phyloP scores from a whole-genome alignment of 2,888 invertebrate genomes.

The Eupeodes luniger region DNA sequence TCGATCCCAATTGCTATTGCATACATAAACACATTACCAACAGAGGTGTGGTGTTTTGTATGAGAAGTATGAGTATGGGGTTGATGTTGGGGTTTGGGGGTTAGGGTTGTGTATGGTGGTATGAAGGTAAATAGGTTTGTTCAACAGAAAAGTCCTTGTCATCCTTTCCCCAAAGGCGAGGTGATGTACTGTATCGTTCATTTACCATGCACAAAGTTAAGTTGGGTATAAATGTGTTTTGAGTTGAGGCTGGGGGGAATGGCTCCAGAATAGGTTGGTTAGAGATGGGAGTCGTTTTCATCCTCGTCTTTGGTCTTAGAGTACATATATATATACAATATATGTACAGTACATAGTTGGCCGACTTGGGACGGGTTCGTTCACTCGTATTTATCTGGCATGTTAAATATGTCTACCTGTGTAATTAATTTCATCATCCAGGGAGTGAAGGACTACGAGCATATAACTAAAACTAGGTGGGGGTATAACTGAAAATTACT shows the following conservation, averaged over 20 bases:
- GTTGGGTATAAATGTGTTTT: conserved; percentile 12
- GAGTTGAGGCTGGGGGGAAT: no score
- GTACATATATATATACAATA: no score
- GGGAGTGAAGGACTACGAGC: not conserved
- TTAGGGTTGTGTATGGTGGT: not conserved
- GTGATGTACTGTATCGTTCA: conserved; percentile 33
- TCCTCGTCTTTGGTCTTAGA: not conserved
- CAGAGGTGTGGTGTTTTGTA: conserved; percentile 6
- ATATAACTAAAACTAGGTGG: not conserved
- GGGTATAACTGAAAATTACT: not conserved
- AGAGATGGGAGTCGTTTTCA: not conserved
- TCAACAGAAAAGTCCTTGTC: conserved; percentile 48
- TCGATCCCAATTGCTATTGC: conserved; percentile 34
- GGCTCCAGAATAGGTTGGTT: not conserved
- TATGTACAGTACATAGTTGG: not conserved
- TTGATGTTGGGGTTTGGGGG: no score
- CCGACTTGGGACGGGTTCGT: conserved; percentile 47
- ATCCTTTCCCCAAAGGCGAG: conserved; percentile 36
- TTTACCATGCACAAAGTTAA: conserved; percentile 60
- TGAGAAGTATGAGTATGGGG: not conserved
- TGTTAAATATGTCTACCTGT: conserved; percentile 74
- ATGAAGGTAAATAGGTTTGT: conserved; percentile 23
- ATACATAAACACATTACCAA: conserved; percentile 54
- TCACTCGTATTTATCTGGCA: conserved; percentile 64
- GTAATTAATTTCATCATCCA: conserved; percentile 72